A percentile compares a stretch with the other conserved stretches of the same genome.
Evolutionary conservation across 2,113 vertebrate genomes (phyloP).

Genomic region (Takifugu flavidus): DNA sequence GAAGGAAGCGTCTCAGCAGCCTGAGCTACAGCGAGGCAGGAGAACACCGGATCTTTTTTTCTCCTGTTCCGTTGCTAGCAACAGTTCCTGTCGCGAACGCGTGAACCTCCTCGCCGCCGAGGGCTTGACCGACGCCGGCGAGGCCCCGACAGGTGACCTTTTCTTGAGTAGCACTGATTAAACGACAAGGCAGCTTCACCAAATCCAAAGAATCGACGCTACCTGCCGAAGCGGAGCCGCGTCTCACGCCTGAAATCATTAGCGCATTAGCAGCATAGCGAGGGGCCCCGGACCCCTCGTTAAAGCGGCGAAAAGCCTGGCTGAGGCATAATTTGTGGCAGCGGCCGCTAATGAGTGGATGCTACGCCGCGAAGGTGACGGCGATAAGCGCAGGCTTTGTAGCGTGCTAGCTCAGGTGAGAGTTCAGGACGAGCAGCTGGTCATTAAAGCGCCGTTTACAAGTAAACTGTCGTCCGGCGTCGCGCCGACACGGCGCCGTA

Average conservation of each 20-base stretch:
- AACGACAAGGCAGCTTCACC: too few species aligned
- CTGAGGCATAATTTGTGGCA: slow-evolving; percentile 60
- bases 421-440: slow-evolving; percentile 15
- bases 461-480: slow-evolving; percentile 19
- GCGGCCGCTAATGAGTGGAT: slow-evolving; percentile 60
- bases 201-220: too few species aligned
- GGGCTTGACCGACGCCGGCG: too few species aligned
- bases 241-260: slow-evolving; percentile 56
- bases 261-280: slow-evolving; percentile 53
- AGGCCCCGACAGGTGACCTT: too few species aligned
- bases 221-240: slow-evolving; percentile 5
- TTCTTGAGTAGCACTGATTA: too few species aligned
- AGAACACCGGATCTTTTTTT: too few species aligned
- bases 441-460: slow-evolving; percentile 28
- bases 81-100: too few species aligned
- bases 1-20: too few species aligned
- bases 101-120: too few species aligned
- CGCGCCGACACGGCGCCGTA: not conserved
- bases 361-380: slow-evolving; percentile 46
- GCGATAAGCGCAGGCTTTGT: slow-evolving; percentile 51
- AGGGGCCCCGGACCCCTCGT: slow-evolving; percentile 59
- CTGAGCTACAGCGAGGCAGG: too few species aligned
- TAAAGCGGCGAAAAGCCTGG: slow-evolving; percentile 46
- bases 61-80: too few species aligned
- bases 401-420: slow-evolving; percentile 37